Percentiles rank a stretch among this genome's conserved stretches.
phyloP scores from a whole-genome alignment of 2,888 invertebrate genomes.

The Stegana nigrithorax region DNA sequence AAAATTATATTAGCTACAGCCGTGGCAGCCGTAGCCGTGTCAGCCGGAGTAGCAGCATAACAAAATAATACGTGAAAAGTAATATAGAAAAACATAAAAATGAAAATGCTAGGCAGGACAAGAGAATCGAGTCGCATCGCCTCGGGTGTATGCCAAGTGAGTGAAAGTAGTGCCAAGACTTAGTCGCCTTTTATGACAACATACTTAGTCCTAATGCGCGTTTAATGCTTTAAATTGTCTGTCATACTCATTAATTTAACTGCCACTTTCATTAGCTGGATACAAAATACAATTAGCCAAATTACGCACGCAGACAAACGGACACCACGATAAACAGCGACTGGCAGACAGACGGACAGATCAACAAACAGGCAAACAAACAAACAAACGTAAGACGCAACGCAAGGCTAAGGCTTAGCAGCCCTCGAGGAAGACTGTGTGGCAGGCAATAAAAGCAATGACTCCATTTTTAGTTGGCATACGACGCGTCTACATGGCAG shows the following conservation, averaged over 20 bases:
- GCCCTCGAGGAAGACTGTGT: not conserved
- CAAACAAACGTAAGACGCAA: not conserved
- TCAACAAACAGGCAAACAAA: not conserved
- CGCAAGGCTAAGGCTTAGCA: not conserved
- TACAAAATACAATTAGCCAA: conserved; percentile 25
- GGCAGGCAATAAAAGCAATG: conserved; percentile 13
- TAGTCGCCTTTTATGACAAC: conserved; percentile 3
- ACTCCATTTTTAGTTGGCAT: conserved; percentile 9
- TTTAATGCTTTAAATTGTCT: conserved; percentile 18
- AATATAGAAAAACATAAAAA: not conserved
- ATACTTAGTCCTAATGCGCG: conserved; percentile 11
- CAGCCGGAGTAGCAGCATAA: not conserved
- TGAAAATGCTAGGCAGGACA: not conserved
- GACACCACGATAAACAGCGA: too few relatives aligned
- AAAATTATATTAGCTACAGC: too few relatives aligned
- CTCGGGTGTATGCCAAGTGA: too few relatives aligned
- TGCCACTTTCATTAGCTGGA: conserved; percentile 20
- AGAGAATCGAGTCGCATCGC: not conserved
- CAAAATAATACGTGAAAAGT: not conserved
- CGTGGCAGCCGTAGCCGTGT: too few relatives aligned
- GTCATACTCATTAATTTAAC: conserved; percentile 16
- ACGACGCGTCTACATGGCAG: not conserved
- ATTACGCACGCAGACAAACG: conserved; percentile 14
- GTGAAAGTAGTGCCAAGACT: conserved; percentile 12
- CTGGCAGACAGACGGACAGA: not conserved